A percentile compares a stretch with the other conserved stretches of the same genome.
Evolutionary conservation across 2,797 vertebrate genomes (phyloP).

Genomic region (Loriculus beryllinus): DNA sequence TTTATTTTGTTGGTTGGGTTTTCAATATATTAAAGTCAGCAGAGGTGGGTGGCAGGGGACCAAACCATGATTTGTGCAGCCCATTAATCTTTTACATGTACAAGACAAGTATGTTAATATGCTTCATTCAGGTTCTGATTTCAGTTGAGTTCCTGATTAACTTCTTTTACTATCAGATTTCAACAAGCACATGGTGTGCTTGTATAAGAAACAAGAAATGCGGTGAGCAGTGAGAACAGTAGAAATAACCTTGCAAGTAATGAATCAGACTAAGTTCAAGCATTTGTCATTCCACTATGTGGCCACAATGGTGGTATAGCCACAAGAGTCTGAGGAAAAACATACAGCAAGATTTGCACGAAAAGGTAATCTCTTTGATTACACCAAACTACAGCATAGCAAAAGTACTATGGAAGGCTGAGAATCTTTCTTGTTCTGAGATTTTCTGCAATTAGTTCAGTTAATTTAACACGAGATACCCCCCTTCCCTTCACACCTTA

Average conservation of each 20-base stretch:
- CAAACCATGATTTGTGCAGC: background rate
- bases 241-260: background rate
- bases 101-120: background rate
- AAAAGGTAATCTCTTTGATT: background rate
- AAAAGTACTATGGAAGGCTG: background rate
- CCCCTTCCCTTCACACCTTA: background rate
- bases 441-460: background rate
- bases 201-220: background rate
- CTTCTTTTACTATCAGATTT: background rate
- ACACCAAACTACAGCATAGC: background rate
- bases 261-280: background rate
- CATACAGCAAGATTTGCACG: background rate
- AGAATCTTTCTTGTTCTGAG: background rate
- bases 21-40: background rate
- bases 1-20: background rate
- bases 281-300: background rate
- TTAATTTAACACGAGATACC: background rate
- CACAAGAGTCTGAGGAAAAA: background rate
- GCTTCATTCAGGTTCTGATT: background rate
- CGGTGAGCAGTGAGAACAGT: background rate
- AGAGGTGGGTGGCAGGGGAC: background rate
- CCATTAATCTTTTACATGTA: background rate
- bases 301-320: background rate
- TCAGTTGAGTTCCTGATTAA: background rate
- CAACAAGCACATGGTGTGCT: background rate